Evolutionary conservation across 2,888 invertebrate genomes (phyloP), one percentile per base, ranked within the genome.

Genomic region (Hermodice carunculata): DNA sequence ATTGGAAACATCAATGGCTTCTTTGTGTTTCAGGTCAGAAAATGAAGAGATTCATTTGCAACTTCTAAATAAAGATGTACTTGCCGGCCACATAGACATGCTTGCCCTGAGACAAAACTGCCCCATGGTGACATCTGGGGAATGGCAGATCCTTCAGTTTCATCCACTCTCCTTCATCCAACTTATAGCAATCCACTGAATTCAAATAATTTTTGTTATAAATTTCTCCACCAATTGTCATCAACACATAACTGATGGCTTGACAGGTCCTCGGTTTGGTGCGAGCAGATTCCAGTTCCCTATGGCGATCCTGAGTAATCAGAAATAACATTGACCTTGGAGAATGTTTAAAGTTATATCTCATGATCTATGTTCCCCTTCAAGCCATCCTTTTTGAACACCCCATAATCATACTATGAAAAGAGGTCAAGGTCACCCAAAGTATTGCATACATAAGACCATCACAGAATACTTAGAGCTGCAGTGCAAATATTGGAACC

Each of bases 121-220:
- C 26, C 31, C 61, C 61, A 32, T 61, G 61, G 26, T 61, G 61
- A 43, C 61, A 61, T 8, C 61, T 26, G 17, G 61, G 53, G 53
- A 61, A 61, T 2, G 61, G 61, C 17, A 61, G 53, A 14, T 61
- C 61, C 54, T 54, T 61, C 32, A 53, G 22, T 24, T 32, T 40
- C 22, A 52, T 19, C 61, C 61, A 61, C n/a, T 26, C 14, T 26
- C 32, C 43, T 24, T 53, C 61, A 14, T 43, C 44, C 17, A 61
- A 32, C n/a, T 43, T 53, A 32, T 43, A 61, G 24, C 53, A 53
- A 24, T 61, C 61, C 34, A 61, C 61, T 31, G 37, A 43, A 44
- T 44, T 61, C 11, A 61, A 28, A 26, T 61, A 61, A 34, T 61
- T 61, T 34, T 61, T 61, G 54, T 43, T 61, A 37, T 61, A 54